These are phyloP conservation scores for Helostoma temminkii DNA, from an alignment of 2,797 vertebrate species.

Conservation along the genomic window DNA sequence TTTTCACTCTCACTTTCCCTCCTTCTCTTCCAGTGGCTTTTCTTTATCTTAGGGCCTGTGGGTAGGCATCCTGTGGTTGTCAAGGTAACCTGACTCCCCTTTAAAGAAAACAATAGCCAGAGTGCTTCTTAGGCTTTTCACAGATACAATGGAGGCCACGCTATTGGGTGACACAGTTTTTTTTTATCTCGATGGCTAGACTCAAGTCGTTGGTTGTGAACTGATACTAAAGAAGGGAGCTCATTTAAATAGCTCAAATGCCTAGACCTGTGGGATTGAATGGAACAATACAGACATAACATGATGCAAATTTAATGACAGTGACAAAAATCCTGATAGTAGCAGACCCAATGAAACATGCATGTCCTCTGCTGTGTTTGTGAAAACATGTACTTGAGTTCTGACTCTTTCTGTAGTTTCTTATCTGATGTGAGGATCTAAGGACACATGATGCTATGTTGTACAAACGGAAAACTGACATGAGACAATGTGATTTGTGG, in stretches of 20 bases:
- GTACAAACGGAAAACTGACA: no score
- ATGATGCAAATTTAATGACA: constrained; percentile 34
- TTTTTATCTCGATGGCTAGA: constrained; percentile 66
- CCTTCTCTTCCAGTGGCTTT: constrained; percentile 66
- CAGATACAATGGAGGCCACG: constrained; percentile 78
- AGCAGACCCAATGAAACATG: constrained; percentile 11
- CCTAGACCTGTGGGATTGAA: constrained; percentile 44
- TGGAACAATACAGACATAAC: constrained; percentile 39
- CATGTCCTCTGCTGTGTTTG: no score
- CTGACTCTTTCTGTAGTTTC: no score
- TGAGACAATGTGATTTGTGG: no score
- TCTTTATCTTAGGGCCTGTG: constrained; percentile 70
- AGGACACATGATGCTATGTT: no score
- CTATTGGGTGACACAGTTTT: constrained; percentile 78
- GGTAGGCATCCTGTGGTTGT: constrained; percentile 79
- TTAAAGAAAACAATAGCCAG: constrained; percentile 79
- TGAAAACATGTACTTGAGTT: no score
- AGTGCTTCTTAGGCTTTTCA: constrained; percentile 72
- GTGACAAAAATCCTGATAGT: not conserved
- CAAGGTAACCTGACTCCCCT: constrained; percentile 82
- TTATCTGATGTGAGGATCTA: no score
- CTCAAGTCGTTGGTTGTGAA: constrained; percentile 60
- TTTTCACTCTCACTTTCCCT: constrained; percentile 66
- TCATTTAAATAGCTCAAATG: constrained; percentile 62
- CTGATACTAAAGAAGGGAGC: constrained; percentile 51